Evolutionary conservation across 2,797 vertebrate genomes (phyloP), one percentile per base, ranked within the genome.

Genomic region (Neosilurus hyrtlii): DNA sequence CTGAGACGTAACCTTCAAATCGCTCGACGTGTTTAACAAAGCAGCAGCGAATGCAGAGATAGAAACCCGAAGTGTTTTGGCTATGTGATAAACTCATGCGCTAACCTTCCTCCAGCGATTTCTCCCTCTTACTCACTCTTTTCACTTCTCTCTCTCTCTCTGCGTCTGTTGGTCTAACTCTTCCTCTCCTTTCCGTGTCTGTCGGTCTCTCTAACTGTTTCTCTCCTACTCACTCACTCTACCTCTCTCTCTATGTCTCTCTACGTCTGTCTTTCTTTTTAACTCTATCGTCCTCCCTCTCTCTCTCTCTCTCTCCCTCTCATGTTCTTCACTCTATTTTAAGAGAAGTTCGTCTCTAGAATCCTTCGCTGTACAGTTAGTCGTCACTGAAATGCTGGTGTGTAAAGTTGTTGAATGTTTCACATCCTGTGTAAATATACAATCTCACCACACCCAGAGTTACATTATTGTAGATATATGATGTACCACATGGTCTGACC

Each of bases 371-470:
- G 51, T 51, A 15, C 11, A n/a, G 37, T 52, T 51, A 14, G 20
- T n/a, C 1, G 8, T 2, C 14, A 52, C 1, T 16, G 52, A 16
- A 54, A 54, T 18, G 8, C 7, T 26, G 20, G 16, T 2, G 24
- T 20, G 9, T 51, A 6, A 57, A 59, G 54, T 12, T 37, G 26
- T 43, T 43, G 37, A 43, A 52, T 5, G 8, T 74, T 59, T 75
- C 7, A 56, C 54, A 59, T 75, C 54, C 52, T 75, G 73, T 59
- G 26, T 59, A 59, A 57, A 37, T 59, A 59, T 20, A 59, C 3
- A 20, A 26, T 20, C 72, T 56, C 72, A 74, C 71, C 72, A 35
- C 72, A 74, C 72, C 72, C 72, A 20, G 16, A 73, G 26, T 22
- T 35, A 10, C 9, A 35, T 22, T 57, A 18, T 20, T 74, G 52